phyloP scores from a whole-genome alignment of 2,888 invertebrate genomes.

The Philereme vetulata region DNA sequence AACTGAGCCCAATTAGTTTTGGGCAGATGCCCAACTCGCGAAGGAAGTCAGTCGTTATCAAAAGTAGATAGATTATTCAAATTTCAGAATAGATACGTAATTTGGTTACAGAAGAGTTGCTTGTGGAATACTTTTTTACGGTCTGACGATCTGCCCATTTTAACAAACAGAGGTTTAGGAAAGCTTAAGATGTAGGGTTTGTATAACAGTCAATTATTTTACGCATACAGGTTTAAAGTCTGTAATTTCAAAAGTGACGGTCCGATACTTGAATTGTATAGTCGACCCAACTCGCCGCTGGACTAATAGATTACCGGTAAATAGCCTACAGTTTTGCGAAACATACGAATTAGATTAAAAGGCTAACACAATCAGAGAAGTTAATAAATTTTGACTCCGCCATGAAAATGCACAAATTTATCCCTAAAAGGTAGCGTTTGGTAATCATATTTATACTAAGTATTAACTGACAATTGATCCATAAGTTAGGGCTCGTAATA shows the following conservation, averaged over 20 bases:
- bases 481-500: neutral
- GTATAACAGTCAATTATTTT: too few species aligned
- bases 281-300: too few species aligned
- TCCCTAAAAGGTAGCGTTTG: conserved; percentile 22
- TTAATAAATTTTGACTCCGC: conserved; percentile 11
- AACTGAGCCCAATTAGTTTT: conserved; percentile 24
- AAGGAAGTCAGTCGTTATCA: conserved; percentile 26
- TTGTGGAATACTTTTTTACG: too few species aligned
- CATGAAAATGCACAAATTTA: conserved; percentile 4
- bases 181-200: too few species aligned
- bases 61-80: conserved; percentile 20
- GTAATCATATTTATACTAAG: conserved; percentile 20
- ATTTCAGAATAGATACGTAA: conserved; percentile 13
- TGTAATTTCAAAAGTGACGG: too few species aligned
- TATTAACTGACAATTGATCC: conserved; percentile 12
- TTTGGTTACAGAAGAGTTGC: conserved; percentile 1
- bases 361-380: conserved; percentile 12
- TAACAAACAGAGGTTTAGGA: too few species aligned
- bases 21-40: conserved; percentile 27
- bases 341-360: neutral
- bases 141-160: too few species aligned
- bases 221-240: too few species aligned
- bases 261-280: too few species aligned
- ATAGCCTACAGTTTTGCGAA: neutral
- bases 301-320: too few species aligned